Conservation (phyloP, 1,140 invertebrate genomes). For the Halictus rubicundus region DNA sequence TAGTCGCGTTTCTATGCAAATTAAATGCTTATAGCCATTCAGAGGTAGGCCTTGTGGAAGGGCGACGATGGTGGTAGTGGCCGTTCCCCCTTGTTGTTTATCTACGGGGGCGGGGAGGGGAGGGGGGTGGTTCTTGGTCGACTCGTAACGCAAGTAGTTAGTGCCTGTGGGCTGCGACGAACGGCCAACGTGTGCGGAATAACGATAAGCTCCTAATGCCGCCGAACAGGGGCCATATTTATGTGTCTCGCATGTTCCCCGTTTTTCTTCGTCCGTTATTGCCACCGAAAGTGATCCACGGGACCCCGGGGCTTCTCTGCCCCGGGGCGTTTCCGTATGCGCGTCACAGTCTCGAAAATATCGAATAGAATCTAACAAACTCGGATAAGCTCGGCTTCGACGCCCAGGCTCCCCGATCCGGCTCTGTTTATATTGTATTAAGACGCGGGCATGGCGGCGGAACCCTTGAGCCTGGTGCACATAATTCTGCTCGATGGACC, state of each 20-base stretch:
- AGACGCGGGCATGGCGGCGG: not conserved
- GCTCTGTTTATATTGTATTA: constrained; percentile 25
- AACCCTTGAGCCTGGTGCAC: not conserved
- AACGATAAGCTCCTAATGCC: constrained; percentile 74
- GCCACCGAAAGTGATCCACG: constrained; percentile 54
- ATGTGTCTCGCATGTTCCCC: constrained; percentile 68
- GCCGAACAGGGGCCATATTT: constrained; percentile 68
- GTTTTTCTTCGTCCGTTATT: constrained; percentile 62
- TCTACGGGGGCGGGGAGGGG: no score
- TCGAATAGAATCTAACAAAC: constrained; percentile 49
- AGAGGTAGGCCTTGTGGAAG: constrained; percentile 52
- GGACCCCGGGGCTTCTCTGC: constrained; percentile 8
- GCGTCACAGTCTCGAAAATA: constrained; percentile 45
- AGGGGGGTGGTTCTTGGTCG: constrained; percentile 67
- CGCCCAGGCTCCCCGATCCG: not conserved
- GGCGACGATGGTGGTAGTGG: constrained; percentile 47
- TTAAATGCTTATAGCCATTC: constrained; percentile 72
- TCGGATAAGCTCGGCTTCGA: constrained; percentile 14
- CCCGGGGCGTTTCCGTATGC: constrained; percentile 20
- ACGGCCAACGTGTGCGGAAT: constrained; percentile 75
- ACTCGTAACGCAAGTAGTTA: constrained; percentile 74
- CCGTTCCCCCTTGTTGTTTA: constrained; percentile 68
- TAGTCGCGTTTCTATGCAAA: constrained; percentile 76
- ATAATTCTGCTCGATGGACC: not conserved
- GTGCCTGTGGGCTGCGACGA: constrained; percentile 71